Base-by-base conservation (phyloP, 2,113 vertebrate genomes). In the Taurulus bubalis region DNA sequence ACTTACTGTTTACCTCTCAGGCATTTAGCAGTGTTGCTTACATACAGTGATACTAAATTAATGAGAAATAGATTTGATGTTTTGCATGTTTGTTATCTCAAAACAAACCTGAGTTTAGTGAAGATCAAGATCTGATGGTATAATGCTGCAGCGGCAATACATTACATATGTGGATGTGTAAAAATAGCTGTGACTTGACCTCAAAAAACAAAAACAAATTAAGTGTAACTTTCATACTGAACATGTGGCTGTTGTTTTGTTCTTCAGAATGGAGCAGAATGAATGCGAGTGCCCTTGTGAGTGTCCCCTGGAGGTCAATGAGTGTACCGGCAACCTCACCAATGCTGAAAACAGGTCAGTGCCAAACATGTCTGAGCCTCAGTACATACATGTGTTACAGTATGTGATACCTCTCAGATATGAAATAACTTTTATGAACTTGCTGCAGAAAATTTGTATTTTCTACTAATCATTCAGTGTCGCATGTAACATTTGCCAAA, bases 201-300 rank as follows among this genome's bases (percentile, higher is more conserved):
- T n/a, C n/a, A 58, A 55, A 15, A 42, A 42, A 42, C 0, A 26
- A 62, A 20, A 3, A 12, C 4, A 36, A 24, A 34, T 16, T 1
- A 30, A 42, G 65, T 28, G 53, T 2, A 67, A 5, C 2, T 63
- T 28, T 60, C 2, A 45, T 40, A 32, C 40, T 38, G 9, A 74
- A 67, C 3, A 6, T 36, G 2, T 38, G 0, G 18, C 9, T 72
- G 18, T 66, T n/a, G 12, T 12, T 65, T 1, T 75, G 36, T 90
- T 67, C 77, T 76, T 72, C 84, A 99, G 98, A 86, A 99, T 99
- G 98, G 98, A 99, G 56, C 98, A 99, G 91, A 99, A 99, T 16
- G 98, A 99, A 75, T 99, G 98, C 0, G 98, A 99, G 85, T 99
- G 98, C 87, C 98, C 98, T 0, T 99, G 98, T 83, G 98, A 99